phyloP scores from a whole-genome alignment of 2,797 vertebrate species.

The Coregonus sp. region DNA sequence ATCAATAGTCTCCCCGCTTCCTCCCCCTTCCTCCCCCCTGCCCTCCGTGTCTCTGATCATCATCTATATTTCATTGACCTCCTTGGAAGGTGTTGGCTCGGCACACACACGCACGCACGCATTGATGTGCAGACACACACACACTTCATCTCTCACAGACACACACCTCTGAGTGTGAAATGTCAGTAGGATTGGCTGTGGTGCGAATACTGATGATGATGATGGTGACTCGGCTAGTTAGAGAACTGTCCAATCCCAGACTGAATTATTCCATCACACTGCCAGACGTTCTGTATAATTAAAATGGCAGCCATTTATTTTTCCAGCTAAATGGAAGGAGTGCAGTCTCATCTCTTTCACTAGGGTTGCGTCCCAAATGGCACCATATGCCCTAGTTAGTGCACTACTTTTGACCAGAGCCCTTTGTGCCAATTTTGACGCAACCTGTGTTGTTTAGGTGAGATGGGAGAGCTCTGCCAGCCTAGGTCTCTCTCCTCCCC shows the following conservation, averaged over 20 bases:
- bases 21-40: background rate
- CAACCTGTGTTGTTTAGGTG: slow-evolving; percentile 16
- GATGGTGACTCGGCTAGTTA: slow-evolving; percentile 24
- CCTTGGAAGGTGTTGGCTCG: slow-evolving; percentile 17
- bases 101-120: background rate
- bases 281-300: slow-evolving; percentile 16
- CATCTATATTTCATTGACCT: slow-evolving; percentile 29
- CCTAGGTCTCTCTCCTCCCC: background rate
- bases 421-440: background rate
- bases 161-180: slow-evolving; percentile 7
- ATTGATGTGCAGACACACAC: background rate
- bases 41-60: slow-evolving; percentile 13
- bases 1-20: slow-evolving; percentile 8
- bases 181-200: slow-evolving; percentile 15
- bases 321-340: slow-evolving; percentile 13
- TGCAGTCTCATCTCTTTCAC: slow-evolving; percentile 20
- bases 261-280: slow-evolving; percentile 21
- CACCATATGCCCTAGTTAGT: background rate
- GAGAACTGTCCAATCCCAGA: slow-evolving; percentile 1
- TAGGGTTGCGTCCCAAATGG: background rate
- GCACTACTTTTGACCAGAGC: background rate
- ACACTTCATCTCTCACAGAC: background rate
- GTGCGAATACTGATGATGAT: slow-evolving; percentile 26
- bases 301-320: slow-evolving; percentile 23
- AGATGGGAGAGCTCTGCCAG: background rate